Percentiles rank a stretch among this genome's conserved stretches.
phyloP scores from a whole-genome alignment of 2,888 invertebrate species.

The Proisotoma minuta region DNA sequence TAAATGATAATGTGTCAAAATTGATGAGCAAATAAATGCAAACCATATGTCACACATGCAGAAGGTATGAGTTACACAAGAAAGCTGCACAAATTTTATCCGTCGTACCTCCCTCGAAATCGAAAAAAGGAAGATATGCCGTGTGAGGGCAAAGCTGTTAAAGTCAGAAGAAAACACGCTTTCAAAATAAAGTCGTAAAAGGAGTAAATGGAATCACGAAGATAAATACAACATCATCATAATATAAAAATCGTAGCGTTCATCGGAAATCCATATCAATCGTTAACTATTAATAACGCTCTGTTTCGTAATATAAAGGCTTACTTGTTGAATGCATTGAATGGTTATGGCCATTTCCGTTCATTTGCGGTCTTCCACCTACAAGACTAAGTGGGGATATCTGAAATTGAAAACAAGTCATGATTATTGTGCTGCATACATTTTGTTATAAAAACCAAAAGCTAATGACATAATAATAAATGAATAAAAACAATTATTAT shows the following conservation, averaged over 20 bases:
- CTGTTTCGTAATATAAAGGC: slow-evolving; percentile 7
- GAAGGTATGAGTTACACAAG: too few species aligned
- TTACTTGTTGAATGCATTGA: slow-evolving; percentile 48
- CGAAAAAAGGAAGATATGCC: too few species aligned
- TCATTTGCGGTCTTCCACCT: slow-evolving; percentile 56
- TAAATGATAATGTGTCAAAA: too few species aligned
- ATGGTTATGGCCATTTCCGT: slow-evolving; percentile 53
- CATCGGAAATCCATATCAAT: slow-evolving; percentile 19
- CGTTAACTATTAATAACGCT: not conserved
- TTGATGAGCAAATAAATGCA: too few species aligned
- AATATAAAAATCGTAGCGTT: slow-evolving; percentile 13
- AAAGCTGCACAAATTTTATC: too few species aligned
- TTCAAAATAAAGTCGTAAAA: slow-evolving; percentile 46
- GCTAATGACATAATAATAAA: not conserved
- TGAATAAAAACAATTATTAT: not conserved
- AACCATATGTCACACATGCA: slow-evolving; percentile 1
- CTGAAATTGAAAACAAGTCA: slow-evolving; percentile 52
- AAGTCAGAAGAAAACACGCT: slow-evolving; percentile 45
- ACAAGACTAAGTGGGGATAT: slow-evolving; percentile 72
- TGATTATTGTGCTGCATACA: too few species aligned
- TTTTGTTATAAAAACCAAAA: too few species aligned
- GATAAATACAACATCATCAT: slow-evolving; percentile 41
- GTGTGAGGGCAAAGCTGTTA: slow-evolving; percentile 45
- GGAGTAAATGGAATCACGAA: slow-evolving; percentile 46
- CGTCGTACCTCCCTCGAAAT: too few species aligned